Conservation (phyloP, 2,797 vertebrate genomes). For the Falco berigora region DNA sequence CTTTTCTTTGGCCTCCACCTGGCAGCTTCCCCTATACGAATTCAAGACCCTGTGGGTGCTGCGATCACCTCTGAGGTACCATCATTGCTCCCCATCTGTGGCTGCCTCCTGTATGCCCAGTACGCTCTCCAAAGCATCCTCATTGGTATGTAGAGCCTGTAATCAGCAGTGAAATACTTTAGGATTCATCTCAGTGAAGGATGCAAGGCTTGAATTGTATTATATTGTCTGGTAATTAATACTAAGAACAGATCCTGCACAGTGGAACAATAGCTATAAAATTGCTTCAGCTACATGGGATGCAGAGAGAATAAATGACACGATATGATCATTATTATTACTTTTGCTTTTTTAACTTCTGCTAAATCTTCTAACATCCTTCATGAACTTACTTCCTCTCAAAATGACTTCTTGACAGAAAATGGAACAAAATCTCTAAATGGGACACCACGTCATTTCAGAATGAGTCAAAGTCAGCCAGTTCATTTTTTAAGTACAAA, state of each 20-base stretch:
- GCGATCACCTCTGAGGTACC: not conserved
- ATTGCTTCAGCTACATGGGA: conserved; percentile 16
- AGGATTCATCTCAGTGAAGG: not conserved
- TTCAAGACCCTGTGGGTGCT: not conserved
- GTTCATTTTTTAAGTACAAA: not conserved
- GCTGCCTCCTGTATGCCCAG: not conserved
- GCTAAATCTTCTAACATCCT: conserved; percentile 27
- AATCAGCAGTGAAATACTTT: not conserved
- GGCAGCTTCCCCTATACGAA: not conserved
- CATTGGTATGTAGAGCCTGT: not conserved
- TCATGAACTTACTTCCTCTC: conserved; percentile 46
- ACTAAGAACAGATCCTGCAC: not conserved
- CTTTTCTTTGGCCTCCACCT: not conserved
- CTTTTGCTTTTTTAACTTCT: not conserved
- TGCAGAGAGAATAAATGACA: conserved; percentile 23
- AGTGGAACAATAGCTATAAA: conserved; percentile 23
- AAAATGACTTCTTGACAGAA: conserved; percentile 33
- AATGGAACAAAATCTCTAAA: not conserved
- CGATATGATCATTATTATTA: not conserved
- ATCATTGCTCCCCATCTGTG: not conserved
- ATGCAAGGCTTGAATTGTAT: not conserved
- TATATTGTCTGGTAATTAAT: conserved; percentile 5
- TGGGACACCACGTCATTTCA: not conserved
- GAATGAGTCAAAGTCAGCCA: not conserved
- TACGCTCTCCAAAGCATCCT: not conserved